Conservation (phyloP, 2,113 vertebrate genomes). For the Gopherus evgoodei region DNA sequence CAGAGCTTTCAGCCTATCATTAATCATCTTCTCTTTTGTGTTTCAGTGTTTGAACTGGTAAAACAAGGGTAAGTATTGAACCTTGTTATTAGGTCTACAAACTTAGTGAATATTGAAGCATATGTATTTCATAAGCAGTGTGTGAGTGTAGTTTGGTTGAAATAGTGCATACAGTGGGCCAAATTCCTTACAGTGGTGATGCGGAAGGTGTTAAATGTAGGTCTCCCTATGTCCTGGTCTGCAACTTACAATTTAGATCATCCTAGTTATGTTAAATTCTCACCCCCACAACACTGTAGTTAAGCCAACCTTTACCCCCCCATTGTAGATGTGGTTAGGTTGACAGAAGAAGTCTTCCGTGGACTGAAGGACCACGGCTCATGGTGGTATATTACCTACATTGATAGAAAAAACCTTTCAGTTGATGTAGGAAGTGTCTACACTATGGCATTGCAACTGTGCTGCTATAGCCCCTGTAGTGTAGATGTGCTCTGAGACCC, state of each 20-base stretch:
- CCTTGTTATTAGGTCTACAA: background rate
- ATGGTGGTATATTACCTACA: background rate
- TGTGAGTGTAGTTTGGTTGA: background rate
- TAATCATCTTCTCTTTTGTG: slow-evolving; percentile 49
- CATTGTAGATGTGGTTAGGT: background rate
- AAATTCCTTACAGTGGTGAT: background rate
- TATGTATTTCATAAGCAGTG: background rate
- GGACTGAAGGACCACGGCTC: background rate
- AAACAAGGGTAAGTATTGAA: slow-evolving; percentile 91
- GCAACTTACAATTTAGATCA: background rate
- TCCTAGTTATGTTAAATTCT: background rate
- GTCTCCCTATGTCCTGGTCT: background rate
- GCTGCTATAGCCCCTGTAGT: background rate
- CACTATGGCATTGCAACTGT: background rate
- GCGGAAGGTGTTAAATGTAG: background rate
- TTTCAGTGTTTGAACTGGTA: slow-evolving; percentile 96
- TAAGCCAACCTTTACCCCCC: background rate
- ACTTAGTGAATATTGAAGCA: background rate
- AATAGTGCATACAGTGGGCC: background rate
- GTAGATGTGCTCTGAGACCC: background rate
- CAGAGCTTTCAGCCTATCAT: background rate
- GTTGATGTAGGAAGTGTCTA: background rate
- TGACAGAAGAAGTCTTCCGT: background rate
- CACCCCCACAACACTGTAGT: background rate
- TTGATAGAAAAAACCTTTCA: background rate